Evolutionary conservation across 2,888 invertebrate species (phyloP).

Genomic region (Dinocampus coccinellae): DNA sequence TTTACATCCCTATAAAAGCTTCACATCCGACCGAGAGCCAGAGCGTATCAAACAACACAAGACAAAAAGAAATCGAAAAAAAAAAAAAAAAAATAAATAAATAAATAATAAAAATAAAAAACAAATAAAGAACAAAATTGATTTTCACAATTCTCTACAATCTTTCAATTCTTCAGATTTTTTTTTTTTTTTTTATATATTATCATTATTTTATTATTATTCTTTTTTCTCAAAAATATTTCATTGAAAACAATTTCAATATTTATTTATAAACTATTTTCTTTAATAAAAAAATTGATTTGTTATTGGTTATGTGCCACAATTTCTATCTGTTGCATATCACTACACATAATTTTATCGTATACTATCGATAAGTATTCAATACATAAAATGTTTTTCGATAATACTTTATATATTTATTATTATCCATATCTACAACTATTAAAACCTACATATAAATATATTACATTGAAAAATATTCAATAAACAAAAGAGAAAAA

Average conservation of each 20-base stretch:
- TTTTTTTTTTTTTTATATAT: too few relatives aligned
- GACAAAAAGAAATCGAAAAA: not conserved
- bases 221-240: too few relatives aligned
- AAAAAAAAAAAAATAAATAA: not conserved
- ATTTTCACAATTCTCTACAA: too few relatives aligned
- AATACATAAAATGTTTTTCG: not conserved
- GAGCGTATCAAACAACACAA: not conserved
- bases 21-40: conserved; percentile 1
- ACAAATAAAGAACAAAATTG: too few relatives aligned
- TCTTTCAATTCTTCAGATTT: too few relatives aligned
- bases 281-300: not conserved
- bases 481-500: too few relatives aligned
- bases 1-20: conserved; percentile 16
- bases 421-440: too few relatives aligned
- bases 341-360: conserved; percentile 37
- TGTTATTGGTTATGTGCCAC: conserved; percentile 41
- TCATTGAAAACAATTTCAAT: too few relatives aligned
- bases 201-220: too few relatives aligned
- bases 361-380: conserved; percentile 1
- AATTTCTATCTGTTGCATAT: conserved; percentile 45
- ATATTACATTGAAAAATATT: too few relatives aligned
- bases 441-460: too few relatives aligned
- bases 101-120: conserved; percentile 9
- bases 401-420: not conserved
- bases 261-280: too few relatives aligned